Evolutionary conservation across 2,113 vertebrate genomes (phyloP), one percentile per base, ranked within the genome.

Genomic region (Triplophysa rosa): DNA sequence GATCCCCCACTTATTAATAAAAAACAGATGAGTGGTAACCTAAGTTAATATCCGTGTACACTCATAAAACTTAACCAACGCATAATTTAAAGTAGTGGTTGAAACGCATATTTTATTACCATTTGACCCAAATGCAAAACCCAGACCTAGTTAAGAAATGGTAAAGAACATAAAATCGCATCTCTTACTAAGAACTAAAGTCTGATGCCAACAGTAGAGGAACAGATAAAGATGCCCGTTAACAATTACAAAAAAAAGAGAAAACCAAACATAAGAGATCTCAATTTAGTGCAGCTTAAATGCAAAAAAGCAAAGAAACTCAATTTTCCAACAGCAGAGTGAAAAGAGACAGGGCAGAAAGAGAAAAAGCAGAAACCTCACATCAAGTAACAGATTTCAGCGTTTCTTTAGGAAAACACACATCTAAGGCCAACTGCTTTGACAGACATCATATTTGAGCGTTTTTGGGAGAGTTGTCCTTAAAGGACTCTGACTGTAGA

Each of bases 281-380:
- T 61, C 8, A 73, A 73, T 1, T 0, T 56, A 26, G 40, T 12
- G 40, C 33, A 17, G 7, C 70, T 42, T 16, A 72, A 72, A 59
- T 3, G 2, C 11, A n/a, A 69, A 52, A 29, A 10, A 67, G n/a
- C 8, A 13, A 45, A 45, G 42, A 12, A 10, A n/a, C 49, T 56
- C 4, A 7, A 2, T 49, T 33, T 42, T 59, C n/a, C 4, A 73
- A 61, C 33, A 42, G 2, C 33, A 23, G 70, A 61, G 52, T 59
- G 29, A 78, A 88, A 72, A 78, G 82, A 76, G 79, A 59, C 61
- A 81, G 85, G 82, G 76, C 3, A 29, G 29, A 29, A 29, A 4
- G 29, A 29, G 29, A 29, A 29, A 83, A 84, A 89, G 87, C 58
- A 61, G 68, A 29, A 67, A 79, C 58, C 37, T 24, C 65, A 59